phyloP scores from a whole-genome alignment of 2,888 invertebrate genomes.

The Biston stratarius region DNA sequence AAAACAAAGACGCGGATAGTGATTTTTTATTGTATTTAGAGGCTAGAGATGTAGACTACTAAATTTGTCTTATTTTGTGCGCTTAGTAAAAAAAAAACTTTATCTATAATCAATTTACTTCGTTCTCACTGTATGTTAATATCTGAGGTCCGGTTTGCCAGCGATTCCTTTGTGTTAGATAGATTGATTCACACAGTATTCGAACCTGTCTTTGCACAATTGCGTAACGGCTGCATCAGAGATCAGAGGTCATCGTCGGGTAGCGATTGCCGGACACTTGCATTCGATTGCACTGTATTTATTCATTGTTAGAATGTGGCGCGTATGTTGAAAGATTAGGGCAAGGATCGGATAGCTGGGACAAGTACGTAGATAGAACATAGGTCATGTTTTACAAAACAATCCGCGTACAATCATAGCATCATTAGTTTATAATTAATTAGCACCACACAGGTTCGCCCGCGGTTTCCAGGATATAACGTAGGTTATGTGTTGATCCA shows the following conservation, averaged over 20 bases:
- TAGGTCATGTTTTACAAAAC: too few relatives aligned
- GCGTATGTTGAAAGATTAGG: slow-evolving; percentile 40
- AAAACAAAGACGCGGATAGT: too few relatives aligned
- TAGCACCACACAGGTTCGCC: too few relatives aligned
- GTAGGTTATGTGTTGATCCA: background rate
- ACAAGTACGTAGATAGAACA: background rate
- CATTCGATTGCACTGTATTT: slow-evolving; percentile 50
- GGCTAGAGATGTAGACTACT: too few relatives aligned
- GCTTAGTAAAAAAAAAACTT: slow-evolving; percentile 6
- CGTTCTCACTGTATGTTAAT: slow-evolving; percentile 33
- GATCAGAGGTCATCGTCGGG: slow-evolving; percentile 70
- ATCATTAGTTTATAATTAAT: too few relatives aligned
- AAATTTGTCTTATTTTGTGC: too few relatives aligned
- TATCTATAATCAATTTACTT: slow-evolving; percentile 49
- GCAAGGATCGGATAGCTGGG: slow-evolving; percentile 18
- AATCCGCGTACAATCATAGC: too few relatives aligned
- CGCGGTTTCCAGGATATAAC: background rate
- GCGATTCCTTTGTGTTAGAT: slow-evolving; percentile 59
- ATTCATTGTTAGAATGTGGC: slow-evolving; percentile 48
- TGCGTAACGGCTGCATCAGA: slow-evolving; percentile 64
- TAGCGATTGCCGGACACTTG: slow-evolving; percentile 48
- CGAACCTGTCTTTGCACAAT: slow-evolving; percentile 72
- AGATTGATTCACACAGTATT: slow-evolving; percentile 67
- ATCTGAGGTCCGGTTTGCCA: slow-evolving; percentile 54
- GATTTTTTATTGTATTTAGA: too few relatives aligned